Conservation (phyloP, 2,888 invertebrate genomes). For the Xiphydria camelus region DNA sequence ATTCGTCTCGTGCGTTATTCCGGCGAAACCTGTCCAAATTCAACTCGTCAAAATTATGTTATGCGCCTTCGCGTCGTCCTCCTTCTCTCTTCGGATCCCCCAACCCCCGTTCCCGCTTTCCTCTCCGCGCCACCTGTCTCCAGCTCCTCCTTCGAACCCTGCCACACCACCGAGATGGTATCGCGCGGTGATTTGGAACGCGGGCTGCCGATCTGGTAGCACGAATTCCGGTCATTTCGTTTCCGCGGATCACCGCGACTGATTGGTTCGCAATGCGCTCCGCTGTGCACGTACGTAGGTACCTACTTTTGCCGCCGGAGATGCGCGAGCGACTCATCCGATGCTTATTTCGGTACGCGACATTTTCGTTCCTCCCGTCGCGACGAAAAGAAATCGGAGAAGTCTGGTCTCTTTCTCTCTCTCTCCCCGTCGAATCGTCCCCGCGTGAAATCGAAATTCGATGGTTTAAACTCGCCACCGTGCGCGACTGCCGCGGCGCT, state of each 20-base stretch:
- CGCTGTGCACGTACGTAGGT: too few relatives aligned
- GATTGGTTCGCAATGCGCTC: too few relatives aligned
- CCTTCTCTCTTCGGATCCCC: not conserved
- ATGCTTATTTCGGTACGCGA: too few relatives aligned
- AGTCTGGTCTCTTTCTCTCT: too few relatives aligned
- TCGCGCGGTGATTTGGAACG: constrained; percentile 37
- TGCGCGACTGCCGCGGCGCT: not conserved
- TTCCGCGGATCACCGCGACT: constrained; percentile 27
- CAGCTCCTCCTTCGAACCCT: not conserved
- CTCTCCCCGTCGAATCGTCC: not conserved
- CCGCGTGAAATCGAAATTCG: constrained; percentile 3
- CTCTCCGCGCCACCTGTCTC: too few relatives aligned
- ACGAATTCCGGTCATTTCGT: constrained; percentile 33
- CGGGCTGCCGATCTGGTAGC: constrained; percentile 37
- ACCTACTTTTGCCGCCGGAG: too few relatives aligned
- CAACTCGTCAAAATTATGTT: constrained; percentile 38
- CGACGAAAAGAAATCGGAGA: too few relatives aligned
- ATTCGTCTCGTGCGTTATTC: constrained; percentile 40
- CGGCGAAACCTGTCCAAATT: constrained; percentile 39
- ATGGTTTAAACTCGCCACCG: not conserved
- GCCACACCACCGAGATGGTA: constrained; percentile 26
- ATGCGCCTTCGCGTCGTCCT: too few relatives aligned
- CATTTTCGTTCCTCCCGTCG: too few relatives aligned
- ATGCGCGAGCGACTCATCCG: too few relatives aligned
- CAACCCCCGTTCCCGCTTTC: too few relatives aligned